Evolutionary conservation across 2,797 vertebrate species (phyloP), one percentile per base, ranked within the genome.

Genomic region (Dipus sagitta): DNA sequence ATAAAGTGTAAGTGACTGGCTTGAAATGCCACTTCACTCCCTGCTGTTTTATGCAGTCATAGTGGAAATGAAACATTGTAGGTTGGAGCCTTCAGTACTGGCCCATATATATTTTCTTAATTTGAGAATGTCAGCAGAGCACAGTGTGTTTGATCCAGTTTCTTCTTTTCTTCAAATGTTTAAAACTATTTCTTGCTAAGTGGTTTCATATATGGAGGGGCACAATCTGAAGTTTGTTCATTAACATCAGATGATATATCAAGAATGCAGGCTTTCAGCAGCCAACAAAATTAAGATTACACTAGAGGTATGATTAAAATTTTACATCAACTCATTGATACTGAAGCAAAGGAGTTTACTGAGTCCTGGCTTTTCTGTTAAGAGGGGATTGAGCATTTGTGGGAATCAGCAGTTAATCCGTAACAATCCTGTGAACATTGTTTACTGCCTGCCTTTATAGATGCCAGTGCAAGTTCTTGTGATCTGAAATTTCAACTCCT

Each of bases 21-120:
- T 94, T 97, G 23, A 91, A 78, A 85, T 97, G 86, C 92, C 90
- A 92, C 95, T 98, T 98, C 93, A 71, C 95, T 81, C 94, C 83
- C 87, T 95, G 68, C 79, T 98, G 93, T 71, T 94, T 67, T 70
- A n/a, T 30, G 94, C 64, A 90, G 42, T 72, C 84, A 87, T 26
- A 85, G 28, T 64, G 74, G 70, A 90, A 96, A 96, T 94, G 92
- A 86, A 95, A 88, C 92, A 85, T 89, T 96, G 85, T 91, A 26
- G 75, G 81, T 32, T 90, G 42, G 12, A 90, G 86, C 62, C 89
- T 89, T 92, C 58, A 83, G 52, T 74, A 78, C 75, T 79, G 83
- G 90, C 74, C 7, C 62, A 77, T 95, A 88, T 95, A 94, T 95
- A 92, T 95, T 96, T 96, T 95, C 87, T 92, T 93, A 91, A 95